Evolutionary conservation across 2,113 vertebrate genomes (phyloP), one percentile per base, ranked within the genome.

Genomic region (Brachypteracias leptosomus): DNA sequence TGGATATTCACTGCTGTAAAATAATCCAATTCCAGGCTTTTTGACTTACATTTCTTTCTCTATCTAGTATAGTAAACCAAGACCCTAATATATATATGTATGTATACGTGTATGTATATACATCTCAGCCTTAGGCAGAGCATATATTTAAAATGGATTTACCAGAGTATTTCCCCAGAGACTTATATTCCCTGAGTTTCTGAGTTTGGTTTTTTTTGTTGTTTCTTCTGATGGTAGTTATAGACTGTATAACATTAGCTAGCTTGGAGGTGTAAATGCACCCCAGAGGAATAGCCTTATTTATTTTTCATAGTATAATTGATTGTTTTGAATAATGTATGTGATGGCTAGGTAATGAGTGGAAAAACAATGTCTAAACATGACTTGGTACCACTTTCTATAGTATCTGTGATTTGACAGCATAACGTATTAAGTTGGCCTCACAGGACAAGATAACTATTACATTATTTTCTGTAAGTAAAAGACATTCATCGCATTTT

Each of bases 251-350:
- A 93, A 92, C 79, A 96, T 85, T 67, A 94, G 36, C 62, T 93
- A 77, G 58, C 85, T 80, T 65, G 72, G 80, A 96, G 95, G 95
- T 90, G 67, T 12, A 62, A 93, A 80, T 68, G 29, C 28, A 96
- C 74, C 92, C 95, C 84, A 93, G 89, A 96, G 96, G 95, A 95
- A 96, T 89, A 88, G 15, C 66, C 70, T 95, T 96, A 97, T 96
- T 97, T 97, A 96, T 97, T 97, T 98, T 97, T 97, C 95, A 96
- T 90, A 79, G 90, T 93, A 96, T 98, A 97, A 98, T 98, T 98
- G 94, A 96, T 98, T 97, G 94, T 97, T 98, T 97, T 98, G 96
- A 98, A 98, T 98, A 98, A 98, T 97, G 85, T 95, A 97, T 96
- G 62, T 93, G 95, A 92, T 95, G 76, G 85, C 74, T 96, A 91